phyloP scores from a whole-genome alignment of 2,888 invertebrate species.

The Danaus chrysippus region DNA sequence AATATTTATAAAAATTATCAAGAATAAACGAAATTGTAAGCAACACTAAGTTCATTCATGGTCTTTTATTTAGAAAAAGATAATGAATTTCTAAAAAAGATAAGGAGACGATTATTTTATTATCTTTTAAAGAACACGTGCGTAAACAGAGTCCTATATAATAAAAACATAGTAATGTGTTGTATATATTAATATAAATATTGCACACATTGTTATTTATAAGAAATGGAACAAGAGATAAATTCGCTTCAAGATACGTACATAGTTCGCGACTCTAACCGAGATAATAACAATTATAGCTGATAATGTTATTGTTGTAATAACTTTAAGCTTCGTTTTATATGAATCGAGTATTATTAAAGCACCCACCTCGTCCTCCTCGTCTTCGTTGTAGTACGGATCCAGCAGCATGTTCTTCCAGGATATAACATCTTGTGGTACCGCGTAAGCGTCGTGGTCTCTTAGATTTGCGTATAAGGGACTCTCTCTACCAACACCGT shows the following conservation, averaged over 20 bases:
- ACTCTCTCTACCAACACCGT: conserved; percentile 64
- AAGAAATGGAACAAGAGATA: conserved; percentile 7
- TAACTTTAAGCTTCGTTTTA: not conserved
- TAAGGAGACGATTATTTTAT: too few relatives aligned
- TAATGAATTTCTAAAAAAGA: too few relatives aligned
- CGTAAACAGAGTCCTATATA: too few relatives aligned
- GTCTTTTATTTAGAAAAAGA: too few relatives aligned
- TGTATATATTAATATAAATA: too few relatives aligned
- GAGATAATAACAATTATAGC: not conserved
- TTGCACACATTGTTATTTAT: not conserved
- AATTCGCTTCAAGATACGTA: not conserved
- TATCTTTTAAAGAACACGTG: too few relatives aligned
- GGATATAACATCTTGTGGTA: conserved; percentile 71
- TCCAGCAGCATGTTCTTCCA: conserved; percentile 76
- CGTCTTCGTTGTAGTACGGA: conserved; percentile 75
- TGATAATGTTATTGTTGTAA: not conserved
- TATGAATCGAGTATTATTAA: conserved; percentile 18
- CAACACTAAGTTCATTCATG: too few relatives aligned
- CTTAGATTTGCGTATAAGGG: conserved; percentile 70
- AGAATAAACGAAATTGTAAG: too few relatives aligned
- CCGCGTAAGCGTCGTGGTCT: conserved; percentile 71
- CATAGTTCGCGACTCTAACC: conserved; percentile 3
- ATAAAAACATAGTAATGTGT: too few relatives aligned
- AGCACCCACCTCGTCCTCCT: conserved; percentile 73
- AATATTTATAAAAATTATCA: too few relatives aligned